Base-by-base conservation (phyloP, 2,113 vertebrate species). In the Montifringilla adamsi region DNA sequence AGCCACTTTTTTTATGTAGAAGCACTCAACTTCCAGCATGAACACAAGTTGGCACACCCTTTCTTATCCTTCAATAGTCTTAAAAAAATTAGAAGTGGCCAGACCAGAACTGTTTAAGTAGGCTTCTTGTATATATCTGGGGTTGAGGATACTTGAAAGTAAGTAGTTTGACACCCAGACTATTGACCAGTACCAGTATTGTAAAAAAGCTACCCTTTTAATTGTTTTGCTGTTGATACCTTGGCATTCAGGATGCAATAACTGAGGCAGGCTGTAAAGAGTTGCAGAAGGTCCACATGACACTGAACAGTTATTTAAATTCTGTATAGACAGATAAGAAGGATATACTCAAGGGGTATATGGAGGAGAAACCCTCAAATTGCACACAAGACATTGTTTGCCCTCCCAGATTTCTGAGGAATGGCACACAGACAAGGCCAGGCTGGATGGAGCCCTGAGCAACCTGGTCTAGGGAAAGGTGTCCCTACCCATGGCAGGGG, bases 401-500 rank as follows among this genome's bases (percentile, higher is more conserved):
- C 73, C 27, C 67, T 84, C 31, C 26, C 28, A 4, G 24, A 27
- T 58, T 84, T 70, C 43, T 63, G 69, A 78, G 23, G 24, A 28
- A 87, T 11, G 33, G 16, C 6, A 24, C 21, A 47, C 10, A 35
- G 37, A 50, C 0, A 1, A 55, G 55, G 18, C 47, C 26, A 62
- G 41, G 30, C 31, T 47, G 47, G 31, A 35, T 41, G 17, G 41
- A 35, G 35, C 31, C 49, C 73, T 68, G 56, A 56, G 30, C 47
- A 63, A 7, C 12, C 10, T 47, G n/a, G 14, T 19, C 24, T 27
- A 27, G 47, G 31, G 15, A 35, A 90, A 33, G 4, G 11, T 69
- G 30, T 55, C 39, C n/a, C 15, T 43, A 15, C 11, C 24, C 41
- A 43, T 0, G 0, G 17, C 41, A 76, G 5, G 3, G 10, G 27